These are phyloP conservation scores for Nematopogon swammerdamellus DNA, from an alignment of 2,888 invertebrate genomes.

Conservation along the genomic window DNA sequence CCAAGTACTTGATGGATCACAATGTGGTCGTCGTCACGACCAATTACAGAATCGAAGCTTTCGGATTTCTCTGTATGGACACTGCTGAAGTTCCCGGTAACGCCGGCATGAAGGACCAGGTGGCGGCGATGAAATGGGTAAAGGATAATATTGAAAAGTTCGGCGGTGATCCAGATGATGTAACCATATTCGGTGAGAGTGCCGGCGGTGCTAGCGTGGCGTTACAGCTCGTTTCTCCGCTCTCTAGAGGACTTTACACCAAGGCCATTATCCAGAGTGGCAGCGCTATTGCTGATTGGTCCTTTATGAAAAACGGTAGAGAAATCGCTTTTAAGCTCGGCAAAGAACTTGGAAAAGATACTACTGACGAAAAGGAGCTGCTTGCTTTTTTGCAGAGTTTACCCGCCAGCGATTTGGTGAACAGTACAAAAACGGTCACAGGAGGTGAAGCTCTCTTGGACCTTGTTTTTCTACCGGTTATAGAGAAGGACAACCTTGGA, in stretches of 20 bases:
- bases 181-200: conserved; percentile 45
- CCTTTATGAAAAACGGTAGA: conserved; percentile 17
- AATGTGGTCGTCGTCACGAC: conserved; percentile 34
- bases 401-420: conserved; percentile 19
- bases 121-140: conserved; percentile 36
- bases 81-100: conserved; percentile 40
- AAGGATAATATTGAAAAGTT: conserved; percentile 32
- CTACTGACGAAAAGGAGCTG: conserved; percentile 20
- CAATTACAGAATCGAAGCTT: conserved; percentile 34
- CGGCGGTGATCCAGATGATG: conserved; percentile 32
- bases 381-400: conserved; percentile 23
- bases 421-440: conserved; percentile 6
- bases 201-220: conserved; percentile 29
- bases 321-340: conserved; percentile 23
- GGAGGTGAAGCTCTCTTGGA: neutral
- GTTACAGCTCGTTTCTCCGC: conserved; percentile 36
- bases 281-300: conserved; percentile 22
- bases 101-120: conserved; percentile 48
- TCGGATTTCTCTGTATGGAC: conserved; percentile 35
- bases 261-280: conserved; percentile 31
- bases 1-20: conserved; percentile 31
- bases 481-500: conserved; percentile 22
- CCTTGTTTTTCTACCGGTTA: conserved; percentile 23
- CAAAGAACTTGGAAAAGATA: conserved; percentile 21
- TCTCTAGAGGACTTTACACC: conserved; percentile 36